These are phyloP conservation scores for Oeneis ivallda DNA, from an alignment of 2,888 invertebrate species.

Conservation along the genomic window DNA sequence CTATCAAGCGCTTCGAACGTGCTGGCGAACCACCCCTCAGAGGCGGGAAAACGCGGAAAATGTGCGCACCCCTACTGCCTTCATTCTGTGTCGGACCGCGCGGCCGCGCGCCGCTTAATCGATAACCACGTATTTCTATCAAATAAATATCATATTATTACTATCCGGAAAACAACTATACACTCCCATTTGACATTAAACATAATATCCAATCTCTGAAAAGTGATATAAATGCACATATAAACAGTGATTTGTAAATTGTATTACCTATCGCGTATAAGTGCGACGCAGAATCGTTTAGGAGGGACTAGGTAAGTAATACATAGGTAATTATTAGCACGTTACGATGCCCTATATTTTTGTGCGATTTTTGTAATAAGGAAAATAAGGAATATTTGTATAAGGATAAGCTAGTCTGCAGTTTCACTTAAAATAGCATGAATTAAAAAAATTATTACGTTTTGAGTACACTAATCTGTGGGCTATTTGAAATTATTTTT, in stretches of 20 bases:
- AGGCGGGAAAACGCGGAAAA: conserved; percentile 72
- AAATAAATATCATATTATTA: conserved; percentile 25
- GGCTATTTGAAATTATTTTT: too few relatives aligned
- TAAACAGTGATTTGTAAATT: conserved; percentile 35
- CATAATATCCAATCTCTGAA: conserved; percentile 31
- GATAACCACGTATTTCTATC: conserved; percentile 54
- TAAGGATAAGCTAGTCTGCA: too few relatives aligned
- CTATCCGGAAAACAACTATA: conserved; percentile 7
- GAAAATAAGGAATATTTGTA: too few relatives aligned
- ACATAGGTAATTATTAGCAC: conserved; percentile 73
- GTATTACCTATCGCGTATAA: conserved; percentile 43
- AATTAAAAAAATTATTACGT: too few relatives aligned
- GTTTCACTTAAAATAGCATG: too few relatives aligned
- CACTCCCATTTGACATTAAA: not conserved
- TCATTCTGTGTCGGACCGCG: conserved; percentile 69
- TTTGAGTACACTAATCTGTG: too few relatives aligned
- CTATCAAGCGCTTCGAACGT: conserved; percentile 23
- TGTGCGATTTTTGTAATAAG: conserved; percentile 21
- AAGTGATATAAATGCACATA: conserved; percentile 33
- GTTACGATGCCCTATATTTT: conserved; percentile 74
- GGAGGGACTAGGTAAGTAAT: conserved; percentile 64
- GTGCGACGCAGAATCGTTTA: conserved; percentile 63
- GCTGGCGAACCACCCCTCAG: conserved; percentile 36
- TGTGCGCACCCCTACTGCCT: conserved; percentile 66
- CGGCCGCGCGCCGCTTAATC: conserved; percentile 75